A percentile compares a stretch with the other conserved stretches of the same genome.
Conservation (phyloP, 2,888 invertebrate species). For the Pachycephus smyrnensis region DNA sequence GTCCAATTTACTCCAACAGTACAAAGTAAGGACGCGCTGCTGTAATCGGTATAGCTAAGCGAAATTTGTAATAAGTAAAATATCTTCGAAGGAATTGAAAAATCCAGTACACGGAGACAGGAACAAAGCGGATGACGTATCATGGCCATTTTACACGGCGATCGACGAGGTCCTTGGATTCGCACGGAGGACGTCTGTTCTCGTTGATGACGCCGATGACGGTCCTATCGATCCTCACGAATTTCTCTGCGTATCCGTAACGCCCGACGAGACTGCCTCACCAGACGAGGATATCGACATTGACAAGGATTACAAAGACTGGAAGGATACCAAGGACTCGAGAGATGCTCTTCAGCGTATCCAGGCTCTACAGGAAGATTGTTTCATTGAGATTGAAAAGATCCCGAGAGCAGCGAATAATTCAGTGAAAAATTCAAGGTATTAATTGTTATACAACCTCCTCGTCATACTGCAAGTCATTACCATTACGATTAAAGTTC, state of each 20-base stretch:
- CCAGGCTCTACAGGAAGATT: constrained; percentile 30
- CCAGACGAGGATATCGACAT: constrained; percentile 31
- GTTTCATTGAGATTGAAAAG: constrained; percentile 33
- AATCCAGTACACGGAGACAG: constrained; percentile 58
- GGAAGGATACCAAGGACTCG: constrained; percentile 15
- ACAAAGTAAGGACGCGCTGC: constrained; percentile 43
- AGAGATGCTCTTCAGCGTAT: constrained; percentile 28
- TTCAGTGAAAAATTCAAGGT: not conserved
- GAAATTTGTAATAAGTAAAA: constrained; percentile 19
- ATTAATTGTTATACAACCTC: not conserved
- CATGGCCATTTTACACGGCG: constrained; percentile 57
- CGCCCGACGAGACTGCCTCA: constrained; percentile 35
- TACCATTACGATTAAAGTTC: not conserved
- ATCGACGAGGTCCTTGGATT: constrained; percentile 54
- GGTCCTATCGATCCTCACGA: constrained; percentile 52
- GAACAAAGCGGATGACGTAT: constrained; percentile 58
- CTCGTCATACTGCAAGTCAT: not conserved
- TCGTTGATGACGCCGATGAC: constrained; percentile 31
- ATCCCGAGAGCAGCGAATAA: constrained; percentile 23
- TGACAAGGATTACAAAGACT: constrained; percentile 22
- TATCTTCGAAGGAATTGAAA: constrained; percentile 51
- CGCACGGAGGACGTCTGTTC: constrained; percentile 31
- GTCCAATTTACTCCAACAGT: constrained; percentile 57
- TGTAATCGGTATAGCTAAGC: not conserved
- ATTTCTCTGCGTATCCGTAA: constrained; percentile 54